Evolutionary conservation across 2,113 vertebrate genomes (phyloP).

Genomic region (Bagarius yarrelli): DNA sequence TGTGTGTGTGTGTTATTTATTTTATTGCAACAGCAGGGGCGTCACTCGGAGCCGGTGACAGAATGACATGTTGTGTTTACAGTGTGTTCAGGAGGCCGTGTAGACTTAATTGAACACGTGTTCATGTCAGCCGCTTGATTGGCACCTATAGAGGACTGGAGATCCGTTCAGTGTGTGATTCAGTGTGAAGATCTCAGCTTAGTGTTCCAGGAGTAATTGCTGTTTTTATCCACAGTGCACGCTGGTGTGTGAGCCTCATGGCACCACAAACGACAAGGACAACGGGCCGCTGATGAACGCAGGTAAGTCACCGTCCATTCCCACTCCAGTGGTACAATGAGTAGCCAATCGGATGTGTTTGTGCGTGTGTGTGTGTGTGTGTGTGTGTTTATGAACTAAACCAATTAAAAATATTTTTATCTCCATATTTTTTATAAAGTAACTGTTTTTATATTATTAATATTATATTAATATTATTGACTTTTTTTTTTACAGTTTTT

Average conservation of each 20-base stretch:
- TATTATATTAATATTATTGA: no score
- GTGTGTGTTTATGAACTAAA: no score
- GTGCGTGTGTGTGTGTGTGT: neutral
- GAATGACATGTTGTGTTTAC: slow-evolving; percentile 18
- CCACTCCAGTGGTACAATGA: neutral
- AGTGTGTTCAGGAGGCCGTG: neutral
- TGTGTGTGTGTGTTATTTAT: neutral
- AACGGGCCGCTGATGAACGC: slow-evolving; percentile 81
- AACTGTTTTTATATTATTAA: no score
- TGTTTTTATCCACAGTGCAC: slow-evolving; percentile 76
- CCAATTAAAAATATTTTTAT: no score
- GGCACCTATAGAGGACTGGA: neutral
- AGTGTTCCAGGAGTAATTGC: neutral
- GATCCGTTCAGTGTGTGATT: slow-evolving; percentile 11
- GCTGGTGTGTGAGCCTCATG: slow-evolving; percentile 80
- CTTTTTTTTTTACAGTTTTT: no score
- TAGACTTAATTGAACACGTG: slow-evolving; percentile 28
- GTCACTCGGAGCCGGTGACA: neutral
- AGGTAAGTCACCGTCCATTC: slow-evolving; percentile 68
- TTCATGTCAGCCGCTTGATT: neutral
- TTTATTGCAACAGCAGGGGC: neutral
- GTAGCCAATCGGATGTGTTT: neutral
- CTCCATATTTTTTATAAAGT: no score
- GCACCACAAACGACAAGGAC: slow-evolving; percentile 74
- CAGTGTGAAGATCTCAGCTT: neutral